phyloP scores from a whole-genome alignment of 2,113 vertebrate genomes.

The Butorides virescens region DNA sequence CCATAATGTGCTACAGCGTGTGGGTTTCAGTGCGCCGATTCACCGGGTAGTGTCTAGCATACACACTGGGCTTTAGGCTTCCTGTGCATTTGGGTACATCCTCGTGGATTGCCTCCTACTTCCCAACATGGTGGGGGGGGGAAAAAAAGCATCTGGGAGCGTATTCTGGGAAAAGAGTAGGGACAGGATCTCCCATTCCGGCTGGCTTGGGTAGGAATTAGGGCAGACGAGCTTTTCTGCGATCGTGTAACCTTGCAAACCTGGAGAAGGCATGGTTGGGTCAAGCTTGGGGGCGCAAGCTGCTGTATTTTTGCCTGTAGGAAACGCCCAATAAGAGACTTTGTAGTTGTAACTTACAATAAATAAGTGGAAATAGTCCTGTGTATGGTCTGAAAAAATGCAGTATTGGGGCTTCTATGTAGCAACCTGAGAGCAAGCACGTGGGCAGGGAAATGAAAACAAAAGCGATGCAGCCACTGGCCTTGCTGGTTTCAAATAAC shows the following conservation, averaged over 20 bases:
- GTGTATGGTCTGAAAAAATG: background rate
- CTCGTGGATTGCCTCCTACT: background rate
- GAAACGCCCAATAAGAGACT: background rate
- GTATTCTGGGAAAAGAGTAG: background rate
- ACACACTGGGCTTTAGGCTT: background rate
- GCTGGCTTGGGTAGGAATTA: background rate
- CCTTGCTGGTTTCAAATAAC: background rate
- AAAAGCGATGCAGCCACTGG: background rate
- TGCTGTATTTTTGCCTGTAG: background rate
- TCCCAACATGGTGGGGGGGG: background rate
- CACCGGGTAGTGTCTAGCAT: background rate
- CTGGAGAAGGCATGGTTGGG: background rate
- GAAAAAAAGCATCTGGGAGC: background rate
- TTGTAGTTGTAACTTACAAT: background rate
- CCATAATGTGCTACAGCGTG: background rate
- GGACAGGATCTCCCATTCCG: background rate
- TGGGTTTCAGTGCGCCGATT: background rate
- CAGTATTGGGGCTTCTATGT: background rate
- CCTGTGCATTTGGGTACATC: background rate
- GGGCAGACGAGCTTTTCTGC: background rate
- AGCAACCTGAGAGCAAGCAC: background rate
- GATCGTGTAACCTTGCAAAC: background rate
- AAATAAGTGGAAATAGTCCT: background rate
- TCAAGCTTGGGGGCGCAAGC: background rate
- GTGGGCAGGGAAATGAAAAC: background rate